These are phyloP conservation scores for Latheticus oryzae DNA, from an alignment of 2,888 invertebrate genomes.

Conservation along the genomic window DNA sequence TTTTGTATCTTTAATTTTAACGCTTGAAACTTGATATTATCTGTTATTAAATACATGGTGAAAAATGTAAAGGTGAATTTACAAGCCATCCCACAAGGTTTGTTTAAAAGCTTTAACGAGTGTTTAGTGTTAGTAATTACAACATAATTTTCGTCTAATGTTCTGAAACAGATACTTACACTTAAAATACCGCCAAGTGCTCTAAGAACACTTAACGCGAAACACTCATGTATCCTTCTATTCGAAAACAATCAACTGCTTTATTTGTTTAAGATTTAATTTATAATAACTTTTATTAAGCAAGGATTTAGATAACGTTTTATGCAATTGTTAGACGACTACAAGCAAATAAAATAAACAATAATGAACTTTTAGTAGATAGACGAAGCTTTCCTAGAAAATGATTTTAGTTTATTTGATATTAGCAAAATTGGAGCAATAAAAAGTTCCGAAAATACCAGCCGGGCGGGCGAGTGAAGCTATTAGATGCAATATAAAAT, in stretches of 20 bases:
- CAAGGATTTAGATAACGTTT: too few species aligned
- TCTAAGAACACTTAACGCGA: constrained; percentile 2
- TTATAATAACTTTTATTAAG: too few species aligned
- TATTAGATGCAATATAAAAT: constrained; percentile 63
- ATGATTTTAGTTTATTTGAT: constrained; percentile 57
- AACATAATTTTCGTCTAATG: constrained; percentile 21
- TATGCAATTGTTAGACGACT: too few species aligned
- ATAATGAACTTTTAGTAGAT: constrained; percentile 27
- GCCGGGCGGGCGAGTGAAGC: constrained; percentile 52
- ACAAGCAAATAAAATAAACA: too few species aligned
- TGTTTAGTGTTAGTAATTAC: constrained; percentile 22
- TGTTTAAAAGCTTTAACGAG: constrained; percentile 29
- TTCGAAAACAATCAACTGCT: too few species aligned
- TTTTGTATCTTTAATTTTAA: too few species aligned
- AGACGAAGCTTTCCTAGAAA: constrained; percentile 38
- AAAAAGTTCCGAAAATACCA: constrained; percentile 67
- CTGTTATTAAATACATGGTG: constrained; percentile 8
- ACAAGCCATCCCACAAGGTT: constrained; percentile 10
- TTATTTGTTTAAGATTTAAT: too few species aligned
- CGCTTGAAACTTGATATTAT: too few species aligned
- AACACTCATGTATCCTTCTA: too few species aligned
- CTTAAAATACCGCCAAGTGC: constrained; percentile 10
- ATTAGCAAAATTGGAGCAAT: constrained; percentile 68
- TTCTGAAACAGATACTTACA: constrained; percentile 12
- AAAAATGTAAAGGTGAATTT: constrained; percentile 4